Conservation (phyloP, 2,113 vertebrate species). For the Salvelinus sp. region DNA sequence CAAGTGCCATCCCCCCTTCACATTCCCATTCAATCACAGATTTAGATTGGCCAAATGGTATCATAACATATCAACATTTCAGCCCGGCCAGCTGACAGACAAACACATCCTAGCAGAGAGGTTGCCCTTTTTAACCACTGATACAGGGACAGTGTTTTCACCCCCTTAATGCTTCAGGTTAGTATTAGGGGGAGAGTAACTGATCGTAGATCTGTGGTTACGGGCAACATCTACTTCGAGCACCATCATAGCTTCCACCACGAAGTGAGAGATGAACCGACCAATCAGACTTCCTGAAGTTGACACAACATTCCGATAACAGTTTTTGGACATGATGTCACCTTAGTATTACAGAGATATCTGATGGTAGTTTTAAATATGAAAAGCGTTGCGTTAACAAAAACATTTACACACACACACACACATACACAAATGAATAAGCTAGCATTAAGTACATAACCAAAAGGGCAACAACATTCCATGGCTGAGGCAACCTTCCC, state of each 20-base stretch:
- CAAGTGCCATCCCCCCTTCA: slow-evolving; percentile 36
- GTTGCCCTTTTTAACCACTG: no score
- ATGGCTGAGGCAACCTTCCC: not conserved
- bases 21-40: slow-evolving; percentile 38
- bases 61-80: slow-evolving; percentile 22
- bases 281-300: not conserved
- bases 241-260: not conserved
- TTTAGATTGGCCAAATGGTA: slow-evolving; percentile 31
- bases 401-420: not conserved
- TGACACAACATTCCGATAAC: slow-evolving; percentile 14
- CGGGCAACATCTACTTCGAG: no score
- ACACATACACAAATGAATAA: not conserved
- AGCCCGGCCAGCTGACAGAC: slow-evolving; percentile 8
- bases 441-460: slow-evolving; percentile 24
- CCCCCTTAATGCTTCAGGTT: no score
- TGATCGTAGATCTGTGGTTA: no score
- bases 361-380: not conserved
- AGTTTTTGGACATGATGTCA: not conserved
- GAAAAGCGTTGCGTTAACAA: not conserved
- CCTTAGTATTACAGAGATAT: slow-evolving; percentile 2
- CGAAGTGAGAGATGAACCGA: slow-evolving; percentile 4
- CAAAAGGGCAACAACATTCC: not conserved
- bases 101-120: not conserved
- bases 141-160: no score
- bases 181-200: no score